phyloP scores from a whole-genome alignment of 2,113 vertebrate species.

The Trogon surrucura region DNA sequence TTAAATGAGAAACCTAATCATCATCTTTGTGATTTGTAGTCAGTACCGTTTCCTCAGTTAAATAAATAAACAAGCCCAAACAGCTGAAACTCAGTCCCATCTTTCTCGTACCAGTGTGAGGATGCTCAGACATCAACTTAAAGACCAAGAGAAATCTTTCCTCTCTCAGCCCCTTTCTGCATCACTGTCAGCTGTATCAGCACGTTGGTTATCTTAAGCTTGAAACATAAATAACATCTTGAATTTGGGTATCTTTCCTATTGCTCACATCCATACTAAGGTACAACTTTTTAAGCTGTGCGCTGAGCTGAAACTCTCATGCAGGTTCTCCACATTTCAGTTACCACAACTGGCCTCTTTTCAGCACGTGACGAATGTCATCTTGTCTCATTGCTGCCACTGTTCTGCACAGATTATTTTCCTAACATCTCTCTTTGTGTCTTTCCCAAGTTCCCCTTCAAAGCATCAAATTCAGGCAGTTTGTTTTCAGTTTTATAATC shows the following conservation, averaged over 20 bases:
- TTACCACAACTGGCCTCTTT: neutral
- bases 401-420: slow-evolving; percentile 32
- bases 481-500: slow-evolving; percentile 52
- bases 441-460: neutral
- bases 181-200: neutral
- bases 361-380: neutral
- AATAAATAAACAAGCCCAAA: neutral
- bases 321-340: neutral
- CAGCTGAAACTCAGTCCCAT: neutral
- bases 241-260: neutral
- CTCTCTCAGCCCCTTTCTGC: neutral
- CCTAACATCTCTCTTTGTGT: neutral
- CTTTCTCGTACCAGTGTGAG: neutral
- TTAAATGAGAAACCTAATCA: neutral
- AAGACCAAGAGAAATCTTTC: neutral
- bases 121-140: neutral
- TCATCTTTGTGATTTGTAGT: neutral
- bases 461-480: slow-evolving; percentile 2
- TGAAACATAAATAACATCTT: neutral
- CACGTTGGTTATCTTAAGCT: neutral
- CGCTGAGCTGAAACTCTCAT: neutral
- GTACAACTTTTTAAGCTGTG: neutral
- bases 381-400: slow-evolving; percentile 15
- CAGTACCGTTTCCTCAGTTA: neutral
- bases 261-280: neutral